Evolutionary conservation across 2,113 vertebrate genomes (phyloP), one percentile per base, ranked within the genome.

Genomic region (Etheostoma spectabile): DNA sequence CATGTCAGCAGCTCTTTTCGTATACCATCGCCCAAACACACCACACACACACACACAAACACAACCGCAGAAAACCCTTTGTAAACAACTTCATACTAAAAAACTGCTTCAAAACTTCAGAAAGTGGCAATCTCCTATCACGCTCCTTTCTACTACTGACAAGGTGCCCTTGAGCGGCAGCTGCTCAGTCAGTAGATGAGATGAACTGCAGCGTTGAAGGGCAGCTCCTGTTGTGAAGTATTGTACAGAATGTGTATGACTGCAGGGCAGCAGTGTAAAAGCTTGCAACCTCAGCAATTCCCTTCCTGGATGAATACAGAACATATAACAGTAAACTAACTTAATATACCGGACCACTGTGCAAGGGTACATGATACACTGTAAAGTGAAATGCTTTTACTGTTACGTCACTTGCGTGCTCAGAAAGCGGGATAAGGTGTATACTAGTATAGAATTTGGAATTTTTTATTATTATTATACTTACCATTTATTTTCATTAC

Each of bases 241-340:
- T 72, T 59, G 60, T 30, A 66, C 52, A 82, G 49, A 82, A 65
- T 69, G 42, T 77, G 24, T 67, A 52, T 51, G 80, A 76, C 62
- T 45, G 62, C 64, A 74, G 55, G 48, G 74, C 46, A 74, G 70
- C 19, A 22, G 67, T 61, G 66, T 74, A 79, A 86, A 84, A 77
- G 79, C 77, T 83, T 77, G 84, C 82, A 55, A 27, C 53, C 61
- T 88, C 84, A 91, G 84, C 90, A 76, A 72, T 84, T 77, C 3
- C 45, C 42, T n/a, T 51, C 48, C 49, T 53, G 60, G 30, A 48
- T 46, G 52, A 84, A 65, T 45, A 74, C 46, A 48, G 18, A 48
- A 71, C 16, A 8, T 33, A 22, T 19, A 38, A 38, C 38, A 10
- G 38, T 38, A 38, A 8, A 6, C n/a, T n/a, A 71, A 24, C 38